Percentiles rank a stretch among this genome's conserved stretches.
These are phyloP conservation scores for Takifugu ocellatus DNA, from an alignment of 2,797 vertebrate species.

Conservation along the genomic window DNA sequence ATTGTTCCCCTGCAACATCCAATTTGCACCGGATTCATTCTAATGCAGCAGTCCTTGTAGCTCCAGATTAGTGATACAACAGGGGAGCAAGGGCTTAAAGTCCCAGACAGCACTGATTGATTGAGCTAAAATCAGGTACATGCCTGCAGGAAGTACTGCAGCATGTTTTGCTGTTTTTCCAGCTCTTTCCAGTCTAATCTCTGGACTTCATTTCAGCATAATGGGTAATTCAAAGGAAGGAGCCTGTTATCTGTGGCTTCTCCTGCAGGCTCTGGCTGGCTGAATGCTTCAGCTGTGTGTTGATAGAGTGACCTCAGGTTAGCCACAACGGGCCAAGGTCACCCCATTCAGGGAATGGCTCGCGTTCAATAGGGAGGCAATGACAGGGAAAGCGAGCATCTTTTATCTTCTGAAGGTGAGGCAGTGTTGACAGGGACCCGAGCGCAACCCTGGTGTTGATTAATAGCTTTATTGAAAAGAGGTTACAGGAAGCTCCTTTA, in stretches of 20 bases:
- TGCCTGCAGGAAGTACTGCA: slow-evolving; percentile 24
- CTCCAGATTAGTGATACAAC: slow-evolving; percentile 59
- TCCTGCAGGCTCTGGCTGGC: slow-evolving; percentile 30
- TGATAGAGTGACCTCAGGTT: slow-evolving; percentile 53
- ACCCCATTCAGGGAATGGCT: slow-evolving; percentile 13
- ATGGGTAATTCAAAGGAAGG: slow-evolving; percentile 19
- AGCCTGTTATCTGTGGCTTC: slow-evolving; percentile 18
- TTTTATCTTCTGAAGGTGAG: slow-evolving; percentile 47
- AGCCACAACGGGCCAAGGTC: slow-evolving; percentile 45
- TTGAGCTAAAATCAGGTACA: slow-evolving; percentile 50
- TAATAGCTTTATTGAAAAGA: slow-evolving; percentile 26
- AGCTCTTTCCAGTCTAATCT: slow-evolving; percentile 14
- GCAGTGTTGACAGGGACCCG: slow-evolving; percentile 16
- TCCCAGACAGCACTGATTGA: slow-evolving; percentile 56
- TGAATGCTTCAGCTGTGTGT: slow-evolving; percentile 31
- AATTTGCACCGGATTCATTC: slow-evolving; percentile 65
- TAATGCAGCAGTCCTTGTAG: slow-evolving; percentile 53
- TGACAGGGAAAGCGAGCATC: slow-evolving; percentile 29
- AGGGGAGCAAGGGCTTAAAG: slow-evolving; percentile 28
- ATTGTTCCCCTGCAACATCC: slow-evolving; percentile 61
- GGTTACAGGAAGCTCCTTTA: slow-evolving; percentile 14
- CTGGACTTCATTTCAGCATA: slow-evolving; percentile 34
- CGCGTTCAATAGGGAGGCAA: slow-evolving; percentile 18
- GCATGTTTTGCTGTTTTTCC: slow-evolving; percentile 49
- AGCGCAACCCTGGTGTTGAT: slow-evolving; percentile 21